Evolutionary conservation across 2,113 vertebrate genomes (phyloP).

Genomic region (Oryzias woworae): DNA sequence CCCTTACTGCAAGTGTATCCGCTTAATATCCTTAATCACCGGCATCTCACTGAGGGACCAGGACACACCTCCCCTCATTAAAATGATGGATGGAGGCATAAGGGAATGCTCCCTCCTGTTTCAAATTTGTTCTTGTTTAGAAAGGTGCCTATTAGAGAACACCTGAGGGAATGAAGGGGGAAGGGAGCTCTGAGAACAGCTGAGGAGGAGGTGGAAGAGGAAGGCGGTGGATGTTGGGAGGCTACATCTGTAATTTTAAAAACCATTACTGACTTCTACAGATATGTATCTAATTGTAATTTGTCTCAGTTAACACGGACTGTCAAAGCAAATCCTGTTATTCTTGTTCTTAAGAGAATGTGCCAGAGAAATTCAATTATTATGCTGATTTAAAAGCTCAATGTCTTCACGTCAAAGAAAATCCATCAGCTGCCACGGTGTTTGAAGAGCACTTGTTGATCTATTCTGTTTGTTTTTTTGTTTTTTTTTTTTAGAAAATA

Average conservation of each 20-base stretch:
- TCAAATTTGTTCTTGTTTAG: conserved; percentile 79
- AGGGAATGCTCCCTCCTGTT: conserved; percentile 59
- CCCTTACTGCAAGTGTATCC: conserved; percentile 70
- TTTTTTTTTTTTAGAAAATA: background rate
- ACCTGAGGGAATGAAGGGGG: conserved; percentile 68
- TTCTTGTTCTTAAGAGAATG: background rate
- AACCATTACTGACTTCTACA: conserved; percentile 9
- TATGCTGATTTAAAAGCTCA: background rate
- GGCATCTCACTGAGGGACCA: conserved; percentile 79
- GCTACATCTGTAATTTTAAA: conserved; percentile 21
- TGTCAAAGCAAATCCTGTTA: background rate
- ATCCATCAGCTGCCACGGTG: background rate
- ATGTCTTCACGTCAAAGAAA: background rate
- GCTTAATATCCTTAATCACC: conserved; percentile 84
- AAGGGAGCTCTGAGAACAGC: conserved; percentile 20
- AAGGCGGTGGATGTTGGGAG: conserved; percentile 5
- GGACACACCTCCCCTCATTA: conserved; percentile 85
- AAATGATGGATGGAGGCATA: conserved; percentile 84
- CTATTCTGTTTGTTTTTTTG: conserved; percentile 5
- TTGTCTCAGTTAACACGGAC: conserved; percentile 4
- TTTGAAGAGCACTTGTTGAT: background rate
- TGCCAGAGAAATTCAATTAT: background rate
- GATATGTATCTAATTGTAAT: background rate
- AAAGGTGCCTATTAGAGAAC: conserved; percentile 76
- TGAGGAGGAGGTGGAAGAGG: background rate